Conservation (phyloP, 2,888 invertebrate species). For the Eupelmus urozonus region DNA sequence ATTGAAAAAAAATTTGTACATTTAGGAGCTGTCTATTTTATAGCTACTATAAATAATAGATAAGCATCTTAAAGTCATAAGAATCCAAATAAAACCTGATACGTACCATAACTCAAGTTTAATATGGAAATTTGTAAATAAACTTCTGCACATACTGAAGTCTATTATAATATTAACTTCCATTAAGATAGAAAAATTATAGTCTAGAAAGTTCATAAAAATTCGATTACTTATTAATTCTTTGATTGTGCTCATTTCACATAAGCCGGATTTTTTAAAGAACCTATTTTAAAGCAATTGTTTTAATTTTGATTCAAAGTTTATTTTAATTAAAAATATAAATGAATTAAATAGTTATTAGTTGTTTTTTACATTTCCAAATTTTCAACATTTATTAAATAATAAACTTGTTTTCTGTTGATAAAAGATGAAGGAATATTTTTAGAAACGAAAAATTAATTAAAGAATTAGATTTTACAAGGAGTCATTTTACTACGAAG, state of each 20-base stretch:
- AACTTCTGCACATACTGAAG: slow-evolving; percentile 12
- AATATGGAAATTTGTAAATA: slow-evolving; percentile 30
- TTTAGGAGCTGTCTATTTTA: slow-evolving; percentile 28
- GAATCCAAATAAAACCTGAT: slow-evolving; percentile 30
- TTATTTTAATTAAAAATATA: background rate
- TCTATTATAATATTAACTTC: slow-evolving; percentile 17
- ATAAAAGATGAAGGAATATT: too few species aligned
- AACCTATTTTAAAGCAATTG: background rate
- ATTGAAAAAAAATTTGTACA: slow-evolving; percentile 9
- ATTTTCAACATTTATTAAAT: too few species aligned
- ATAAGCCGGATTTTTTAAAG: background rate
- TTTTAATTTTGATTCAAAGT: background rate
- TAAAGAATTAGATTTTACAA: too few species aligned
- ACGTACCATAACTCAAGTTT: slow-evolving; percentile 31
- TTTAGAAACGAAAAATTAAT: too few species aligned
- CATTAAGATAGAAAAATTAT: slow-evolving; percentile 24
- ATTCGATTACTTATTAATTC: background rate
- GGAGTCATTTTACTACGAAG: too few species aligned
- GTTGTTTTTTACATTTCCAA: too few species aligned
- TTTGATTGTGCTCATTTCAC: slow-evolving; percentile 8
- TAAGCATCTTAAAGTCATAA: slow-evolving; percentile 32
- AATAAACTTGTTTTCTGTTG: too few species aligned
- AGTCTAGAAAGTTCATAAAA: slow-evolving; percentile 39
- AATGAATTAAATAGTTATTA: too few species aligned
- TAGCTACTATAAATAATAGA: slow-evolving; percentile 39